Evolutionary conservation across 2,113 vertebrate species (phyloP).

Genomic region (Platichthys flesus): DNA sequence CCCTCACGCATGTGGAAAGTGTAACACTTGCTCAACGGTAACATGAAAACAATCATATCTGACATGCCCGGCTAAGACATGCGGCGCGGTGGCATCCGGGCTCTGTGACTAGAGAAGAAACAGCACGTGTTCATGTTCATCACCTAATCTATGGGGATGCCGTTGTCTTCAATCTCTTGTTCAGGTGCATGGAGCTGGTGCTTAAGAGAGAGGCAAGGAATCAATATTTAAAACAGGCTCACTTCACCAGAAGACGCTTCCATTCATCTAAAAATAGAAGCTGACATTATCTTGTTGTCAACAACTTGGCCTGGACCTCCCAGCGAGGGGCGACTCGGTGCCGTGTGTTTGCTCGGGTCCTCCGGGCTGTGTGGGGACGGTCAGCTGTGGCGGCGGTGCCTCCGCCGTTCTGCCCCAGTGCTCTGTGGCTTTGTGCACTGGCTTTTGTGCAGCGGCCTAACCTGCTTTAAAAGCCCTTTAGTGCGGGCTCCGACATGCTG

Average conservation of each 20-base stretch:
- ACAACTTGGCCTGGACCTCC: constrained; percentile 38
- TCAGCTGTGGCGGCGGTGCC: constrained; percentile 38
- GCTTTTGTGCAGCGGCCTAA: constrained; percentile 39
- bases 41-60: not conserved
- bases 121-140: not conserved
- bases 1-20: too few species aligned
- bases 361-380: constrained; percentile 39
- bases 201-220: constrained; percentile 14
- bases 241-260: constrained; percentile 18
- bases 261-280: constrained; percentile 57
- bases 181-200: constrained; percentile 3
- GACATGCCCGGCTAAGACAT: not conserved
- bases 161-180: not conserved
- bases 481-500: constrained; percentile 37
- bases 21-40: too few species aligned
- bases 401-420: constrained; percentile 41
- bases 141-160: not conserved
- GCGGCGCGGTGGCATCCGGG: not conserved
- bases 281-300: constrained; percentile 59
- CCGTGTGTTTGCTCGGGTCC: constrained; percentile 51
- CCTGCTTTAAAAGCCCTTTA: constrained; percentile 57
- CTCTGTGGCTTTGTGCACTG: constrained; percentile 38
- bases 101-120: not conserved
- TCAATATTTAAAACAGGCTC: constrained; percentile 56
- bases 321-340: constrained; percentile 13